Base-by-base conservation (phyloP, 2,888 invertebrate genomes). In the Drosophila algonquin region DNA sequence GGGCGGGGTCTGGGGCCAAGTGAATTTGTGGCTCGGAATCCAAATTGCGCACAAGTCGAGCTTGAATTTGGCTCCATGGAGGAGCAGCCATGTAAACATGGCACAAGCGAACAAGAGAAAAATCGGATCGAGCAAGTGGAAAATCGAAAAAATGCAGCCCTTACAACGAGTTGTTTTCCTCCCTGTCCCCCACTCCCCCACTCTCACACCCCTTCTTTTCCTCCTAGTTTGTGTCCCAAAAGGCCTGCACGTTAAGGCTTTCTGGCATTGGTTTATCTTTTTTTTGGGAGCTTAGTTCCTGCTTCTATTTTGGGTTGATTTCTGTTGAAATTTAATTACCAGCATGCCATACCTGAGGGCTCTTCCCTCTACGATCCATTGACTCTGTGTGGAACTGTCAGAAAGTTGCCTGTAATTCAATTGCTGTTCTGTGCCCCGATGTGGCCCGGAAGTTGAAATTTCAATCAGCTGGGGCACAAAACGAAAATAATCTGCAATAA, bases 401-500 rank as follows among this genome's bases (percentile, higher is more conserved):
- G 50, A 62, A 71, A 69, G 57, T 71, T 62, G 40, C n/a, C n/a
- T 63, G 53, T 80, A 76, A 82, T 77, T 85, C 75, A 78, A 82
- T 83, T 78, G 82, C 76, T 65, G 56, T 58, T 50, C 62, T 65
- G 56, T 58, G 52, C 62, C 53, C 32, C 35, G 55, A 40, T 40
- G 35, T 14, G 35, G 14, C 14, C 51, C 72, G 76, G 82, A 85
- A 75, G 82, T 71, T 68, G 75, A 82, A 83, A 76, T 83, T 85
- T 85, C 83, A 83, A 82, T 83, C 83, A 81, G 76, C 71, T 21
- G 21, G 61, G 35, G 61, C 24, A 68, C 74, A 82, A 79, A 77
- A 86, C 76, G 86, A 83, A 87, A 89, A 87, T 89, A 86, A 89
- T 89, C 84, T 86, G 73, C 86, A 87, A 89, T 83, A 86, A 89